These are phyloP conservation scores for Lottia gigantea DNA, from an alignment of 2,888 invertebrate species.

Conservation along the genomic window DNA sequence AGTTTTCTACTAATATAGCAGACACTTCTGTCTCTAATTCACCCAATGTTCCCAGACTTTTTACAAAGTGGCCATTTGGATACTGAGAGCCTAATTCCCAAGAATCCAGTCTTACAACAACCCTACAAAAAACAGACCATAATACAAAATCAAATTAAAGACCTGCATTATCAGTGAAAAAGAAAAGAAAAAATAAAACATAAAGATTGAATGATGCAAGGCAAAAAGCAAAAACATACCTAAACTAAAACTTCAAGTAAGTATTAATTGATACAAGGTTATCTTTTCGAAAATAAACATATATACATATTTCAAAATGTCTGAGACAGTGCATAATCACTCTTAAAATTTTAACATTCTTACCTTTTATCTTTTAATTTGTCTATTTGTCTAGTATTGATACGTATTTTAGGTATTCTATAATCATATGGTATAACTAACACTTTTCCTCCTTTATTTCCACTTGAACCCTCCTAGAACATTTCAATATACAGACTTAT, in stretches of 20 bases:
- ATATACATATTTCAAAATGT: too few species aligned
- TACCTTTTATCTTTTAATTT: slow-evolving; percentile 58
- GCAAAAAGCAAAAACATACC: too few species aligned
- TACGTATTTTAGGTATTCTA: slow-evolving; percentile 64
- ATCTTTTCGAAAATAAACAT: too few species aligned
- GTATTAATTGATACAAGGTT: too few species aligned
- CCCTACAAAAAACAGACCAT: slow-evolving; percentile 30
- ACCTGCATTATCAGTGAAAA: too few species aligned
- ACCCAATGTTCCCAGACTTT: slow-evolving; percentile 57
- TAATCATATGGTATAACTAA: slow-evolving; percentile 64
- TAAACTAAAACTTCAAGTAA: too few species aligned
- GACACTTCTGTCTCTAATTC: slow-evolving; percentile 62
- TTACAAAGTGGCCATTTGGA: slow-evolving; percentile 64
- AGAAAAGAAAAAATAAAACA: too few species aligned
- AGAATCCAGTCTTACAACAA: slow-evolving; percentile 62
- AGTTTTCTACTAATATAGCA: slow-evolving; percentile 59
- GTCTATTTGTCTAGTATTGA: slow-evolving; percentile 59
- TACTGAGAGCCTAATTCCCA: slow-evolving; percentile 62
- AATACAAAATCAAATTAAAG: neutral
- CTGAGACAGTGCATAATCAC: too few species aligned
- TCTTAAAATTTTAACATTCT: neutral
- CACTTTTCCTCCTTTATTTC: slow-evolving; percentile 50
- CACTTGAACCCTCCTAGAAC: slow-evolving; percentile 38
- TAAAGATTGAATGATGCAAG: too few species aligned
- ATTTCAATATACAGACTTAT: neutral